phyloP scores from a whole-genome alignment of 2,113 vertebrate genomes.

The Oreocharis arfaki region DNA sequence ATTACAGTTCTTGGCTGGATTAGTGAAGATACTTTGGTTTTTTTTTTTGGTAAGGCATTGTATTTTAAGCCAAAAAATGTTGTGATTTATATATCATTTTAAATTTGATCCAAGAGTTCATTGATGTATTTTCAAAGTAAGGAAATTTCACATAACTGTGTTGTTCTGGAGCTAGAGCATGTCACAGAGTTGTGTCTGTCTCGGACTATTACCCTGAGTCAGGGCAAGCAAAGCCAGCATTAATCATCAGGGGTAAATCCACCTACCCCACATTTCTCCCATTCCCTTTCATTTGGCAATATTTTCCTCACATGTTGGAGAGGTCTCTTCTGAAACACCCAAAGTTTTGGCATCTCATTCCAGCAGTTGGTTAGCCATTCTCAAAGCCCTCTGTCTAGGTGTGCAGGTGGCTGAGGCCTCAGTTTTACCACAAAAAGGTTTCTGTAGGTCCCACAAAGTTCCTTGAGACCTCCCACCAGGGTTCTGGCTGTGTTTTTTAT shows the following conservation, averaged over 20 bases:
- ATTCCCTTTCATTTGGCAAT: background rate
- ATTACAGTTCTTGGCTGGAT: constrained; percentile 35
- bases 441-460: background rate
- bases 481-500: background rate
- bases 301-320: background rate
- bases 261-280: background rate
- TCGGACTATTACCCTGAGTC: background rate
- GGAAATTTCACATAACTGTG: background rate
- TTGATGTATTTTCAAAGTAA: background rate
- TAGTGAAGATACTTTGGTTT: background rate
- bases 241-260: background rate
- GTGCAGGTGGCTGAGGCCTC: background rate
- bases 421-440: background rate
- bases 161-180: background rate
- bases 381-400: background rate
- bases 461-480: background rate
- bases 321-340: background rate
- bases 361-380: background rate
- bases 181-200: background rate
- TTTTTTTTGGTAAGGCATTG: background rate
- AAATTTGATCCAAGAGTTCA: background rate
- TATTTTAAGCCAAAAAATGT: constrained; percentile 22
- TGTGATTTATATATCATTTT: constrained; percentile 17
- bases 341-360: background rate
- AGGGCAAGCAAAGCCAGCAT: background rate